These are phyloP conservation scores for Thymelicus acteon DNA, from an alignment of 2,888 invertebrate genomes.

Conservation along the genomic window DNA sequence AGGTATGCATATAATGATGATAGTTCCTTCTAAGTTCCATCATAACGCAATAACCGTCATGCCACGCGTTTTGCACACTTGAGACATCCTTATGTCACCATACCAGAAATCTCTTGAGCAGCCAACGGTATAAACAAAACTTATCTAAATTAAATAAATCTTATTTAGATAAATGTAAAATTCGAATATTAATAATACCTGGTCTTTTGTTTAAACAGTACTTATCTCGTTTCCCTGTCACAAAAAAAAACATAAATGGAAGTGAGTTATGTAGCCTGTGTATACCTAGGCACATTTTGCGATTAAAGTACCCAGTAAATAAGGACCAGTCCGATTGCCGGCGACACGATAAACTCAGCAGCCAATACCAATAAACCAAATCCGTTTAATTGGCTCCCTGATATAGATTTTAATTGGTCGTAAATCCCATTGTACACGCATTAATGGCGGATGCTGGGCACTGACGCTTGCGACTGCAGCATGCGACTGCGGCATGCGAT, in stretches of 20 bases:
- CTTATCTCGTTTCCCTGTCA: too few relatives aligned
- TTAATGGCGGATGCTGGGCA: conserved; percentile 57
- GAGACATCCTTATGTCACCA: too few relatives aligned
- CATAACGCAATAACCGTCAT: too few relatives aligned
- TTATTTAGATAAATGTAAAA: too few relatives aligned
- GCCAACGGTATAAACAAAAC: too few relatives aligned
- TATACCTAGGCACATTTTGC: conserved; percentile 30
- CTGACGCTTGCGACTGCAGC: conserved; percentile 50
- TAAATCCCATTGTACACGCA: conserved; percentile 63
- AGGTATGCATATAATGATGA: too few relatives aligned
- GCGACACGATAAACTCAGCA: conserved; percentile 60
- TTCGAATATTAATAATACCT: too few relatives aligned
- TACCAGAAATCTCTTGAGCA: too few relatives aligned
- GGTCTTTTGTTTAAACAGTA: too few relatives aligned
- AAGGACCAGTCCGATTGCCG: conserved; percentile 53
- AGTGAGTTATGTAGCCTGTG: not conserved
- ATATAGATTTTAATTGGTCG: conserved; percentile 80
- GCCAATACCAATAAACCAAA: conserved; percentile 71
- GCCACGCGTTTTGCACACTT: too few relatives aligned
- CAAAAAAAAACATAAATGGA: not conserved
- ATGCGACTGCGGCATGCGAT: conserved; percentile 42
- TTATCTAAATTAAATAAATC: too few relatives aligned
- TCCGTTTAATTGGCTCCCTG: conserved; percentile 75
- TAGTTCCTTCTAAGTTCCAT: too few relatives aligned
- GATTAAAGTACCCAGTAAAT: conserved; percentile 37